A percentile compares a stretch with the other conserved stretches of the same genome.
phyloP scores from a whole-genome alignment of 1,140 invertebrate species.

The Hypothenemus hampei region DNA sequence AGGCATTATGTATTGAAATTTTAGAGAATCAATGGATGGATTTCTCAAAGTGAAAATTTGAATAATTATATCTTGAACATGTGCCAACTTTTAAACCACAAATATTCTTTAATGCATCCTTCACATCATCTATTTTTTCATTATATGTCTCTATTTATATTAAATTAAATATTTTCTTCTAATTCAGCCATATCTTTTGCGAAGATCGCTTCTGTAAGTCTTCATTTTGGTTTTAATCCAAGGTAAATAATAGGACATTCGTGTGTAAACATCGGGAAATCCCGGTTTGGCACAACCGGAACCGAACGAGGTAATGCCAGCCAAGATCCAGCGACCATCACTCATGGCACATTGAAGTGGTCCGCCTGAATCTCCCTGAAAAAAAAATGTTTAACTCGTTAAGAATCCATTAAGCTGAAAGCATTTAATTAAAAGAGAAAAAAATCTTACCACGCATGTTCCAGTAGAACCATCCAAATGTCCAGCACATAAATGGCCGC shows the following conservation, averaged over 20 bases:
- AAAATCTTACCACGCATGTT: conserved; percentile 70
- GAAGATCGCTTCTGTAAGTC: conserved; percentile 8
- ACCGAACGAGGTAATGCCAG: conserved; percentile 84
- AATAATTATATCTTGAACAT: no score
- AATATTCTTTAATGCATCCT: no score
- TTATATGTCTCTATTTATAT: no score
- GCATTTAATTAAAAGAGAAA: not conserved
- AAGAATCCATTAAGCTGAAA: not conserved
- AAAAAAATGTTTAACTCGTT: not conserved
- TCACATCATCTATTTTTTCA: no score
- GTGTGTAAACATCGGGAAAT: conserved; percentile 81
- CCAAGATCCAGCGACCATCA: conserved; percentile 80
- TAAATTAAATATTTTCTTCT: not conserved
- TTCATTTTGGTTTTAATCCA: conserved; percentile 63
- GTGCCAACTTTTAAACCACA: no score
- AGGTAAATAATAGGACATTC: conserved; percentile 74
- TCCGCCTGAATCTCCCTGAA: conserved; percentile 77
- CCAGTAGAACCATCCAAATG: conserved; percentile 77
- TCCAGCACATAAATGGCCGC: conserved; percentile 84
- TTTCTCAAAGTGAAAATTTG: no score
- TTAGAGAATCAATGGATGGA: no score
- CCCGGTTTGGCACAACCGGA: conserved; percentile 82
- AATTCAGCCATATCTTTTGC: conserved; percentile 12
- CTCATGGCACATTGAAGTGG: conserved; percentile 69
- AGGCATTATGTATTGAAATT: no score